Evolutionary conservation across 2,888 invertebrate species (phyloP).

Genomic region (Mimachlamys varia): DNA sequence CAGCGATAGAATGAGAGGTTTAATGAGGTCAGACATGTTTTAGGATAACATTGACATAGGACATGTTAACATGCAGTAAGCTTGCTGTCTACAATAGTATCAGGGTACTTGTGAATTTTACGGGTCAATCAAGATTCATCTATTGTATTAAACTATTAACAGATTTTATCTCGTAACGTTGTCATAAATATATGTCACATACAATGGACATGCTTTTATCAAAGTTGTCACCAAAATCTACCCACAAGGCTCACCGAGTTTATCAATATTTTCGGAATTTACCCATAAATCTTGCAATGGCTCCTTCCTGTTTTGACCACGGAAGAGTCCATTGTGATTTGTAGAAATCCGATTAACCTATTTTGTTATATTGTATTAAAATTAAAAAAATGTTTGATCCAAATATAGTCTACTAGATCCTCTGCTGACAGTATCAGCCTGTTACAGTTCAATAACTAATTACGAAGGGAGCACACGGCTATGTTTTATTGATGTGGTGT

Average conservation of each 20-base stretch:
- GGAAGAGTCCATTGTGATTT: not conserved
- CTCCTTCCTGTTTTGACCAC: not conserved
- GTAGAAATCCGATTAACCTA: not conserved
- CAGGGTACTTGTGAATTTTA: not conserved
- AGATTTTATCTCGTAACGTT: not conserved
- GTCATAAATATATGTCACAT: not conserved
- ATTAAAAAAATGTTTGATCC: not conserved
- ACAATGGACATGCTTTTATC: not conserved
- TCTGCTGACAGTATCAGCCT: not conserved
- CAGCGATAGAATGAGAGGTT: no score
- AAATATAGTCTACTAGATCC: not conserved
- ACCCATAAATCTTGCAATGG: not conserved
- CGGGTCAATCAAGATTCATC: not conserved
- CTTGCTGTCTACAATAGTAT: not conserved
- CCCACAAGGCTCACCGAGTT: not conserved
- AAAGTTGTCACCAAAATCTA: constrained; percentile 2
- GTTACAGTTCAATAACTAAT: not conserved
- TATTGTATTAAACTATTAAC: no score
- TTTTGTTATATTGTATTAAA: not conserved
- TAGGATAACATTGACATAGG: not conserved
- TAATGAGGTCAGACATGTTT: not conserved
- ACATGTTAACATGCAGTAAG: not conserved
- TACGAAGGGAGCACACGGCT: not conserved
- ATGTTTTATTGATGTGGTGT: not conserved
- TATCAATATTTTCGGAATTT: not conserved